A percentile compares a stretch with the other conserved stretches of the same genome.
Evolutionary conservation across 2,888 invertebrate species (phyloP).

Genomic region (Hetaerina titia): DNA sequence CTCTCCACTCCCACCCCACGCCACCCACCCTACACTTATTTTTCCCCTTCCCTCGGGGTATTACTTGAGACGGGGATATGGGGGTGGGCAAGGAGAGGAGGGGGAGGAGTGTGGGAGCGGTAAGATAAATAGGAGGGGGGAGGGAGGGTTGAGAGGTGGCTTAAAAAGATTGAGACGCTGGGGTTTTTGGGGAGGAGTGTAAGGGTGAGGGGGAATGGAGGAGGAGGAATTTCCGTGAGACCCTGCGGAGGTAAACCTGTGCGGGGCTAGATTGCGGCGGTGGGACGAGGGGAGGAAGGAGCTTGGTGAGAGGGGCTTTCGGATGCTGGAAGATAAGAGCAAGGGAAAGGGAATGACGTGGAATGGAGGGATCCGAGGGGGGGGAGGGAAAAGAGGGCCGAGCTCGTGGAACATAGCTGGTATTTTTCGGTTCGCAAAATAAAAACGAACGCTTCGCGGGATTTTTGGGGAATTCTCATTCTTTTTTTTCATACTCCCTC

Average conservation of each 20-base stretch:
- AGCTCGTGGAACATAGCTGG: slow-evolving; percentile 31
- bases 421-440: slow-evolving; percentile 61
- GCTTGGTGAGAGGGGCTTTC: neutral
- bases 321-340: neutral
- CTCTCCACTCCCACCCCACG: neutral
- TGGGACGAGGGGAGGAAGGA: neutral
- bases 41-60: neutral
- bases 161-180: neutral
- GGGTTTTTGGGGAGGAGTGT: neutral
- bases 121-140: neutral
- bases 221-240: neutral
- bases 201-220: neutral
- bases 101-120: neutral
- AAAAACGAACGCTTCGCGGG: slow-evolving; percentile 44
- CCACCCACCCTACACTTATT: neutral
- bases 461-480: slow-evolving; percentile 20
- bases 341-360: too few relatives aligned
- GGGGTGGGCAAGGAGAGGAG: neutral
- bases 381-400: neutral
- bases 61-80: slow-evolving; percentile 24
- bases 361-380: neutral
- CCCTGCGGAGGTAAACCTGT: neutral
- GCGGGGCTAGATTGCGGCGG: neutral
- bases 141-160: neutral
- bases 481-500: neutral